Evolutionary conservation across 1,140 invertebrate genomes (phyloP), one percentile per base, ranked within the genome.

Genomic region (Drosophila busckii): DNA sequence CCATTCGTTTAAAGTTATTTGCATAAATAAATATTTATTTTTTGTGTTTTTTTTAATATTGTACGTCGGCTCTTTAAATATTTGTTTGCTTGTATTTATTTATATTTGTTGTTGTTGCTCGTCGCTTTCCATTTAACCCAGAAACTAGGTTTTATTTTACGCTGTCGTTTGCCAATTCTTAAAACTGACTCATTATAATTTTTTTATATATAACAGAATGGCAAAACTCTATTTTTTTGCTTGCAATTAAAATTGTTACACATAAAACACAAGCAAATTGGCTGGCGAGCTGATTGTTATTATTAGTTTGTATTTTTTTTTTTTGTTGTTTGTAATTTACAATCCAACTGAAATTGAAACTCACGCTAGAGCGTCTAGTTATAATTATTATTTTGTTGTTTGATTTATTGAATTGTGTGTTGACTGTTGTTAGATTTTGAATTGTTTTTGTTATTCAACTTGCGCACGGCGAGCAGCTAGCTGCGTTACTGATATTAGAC

Each of bases 401-500:
- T 34, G 32, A 40, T 41, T 56, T 55, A 20, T 55, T 61, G 17
- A 31, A 31, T 32, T 29, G 26, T 15, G 16, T 13, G 41, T 31
- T 2, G 19, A 15, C 12, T 40, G 23, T 49, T 22, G 38, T 50
- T 40, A 22, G 45, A 9, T 49, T 17, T 12, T 26, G 48, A 58
- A 40, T 42, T 38, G 15, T 52, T 54, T 16, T 54, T 60, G 37
- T 52, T 56, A 6, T 42, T 62, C 44, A 64, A 56, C 60, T 59
- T 70, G 69, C 80, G 76, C 73, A 83, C 75, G 68, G 69, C 80
- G 80, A 84, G 69, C 60, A 78, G 78, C 71, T 64, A 71, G 78
- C 78, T 84, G 71, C 70, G 78, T 69, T 84, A 73, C 80, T 84
- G 70, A 83, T 66, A 73, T 71, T 76, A 56, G 70, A 83, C 70